Evolutionary conservation across 2,797 vertebrate genomes (phyloP).

Genomic region (Vultur gryphus): DNA sequence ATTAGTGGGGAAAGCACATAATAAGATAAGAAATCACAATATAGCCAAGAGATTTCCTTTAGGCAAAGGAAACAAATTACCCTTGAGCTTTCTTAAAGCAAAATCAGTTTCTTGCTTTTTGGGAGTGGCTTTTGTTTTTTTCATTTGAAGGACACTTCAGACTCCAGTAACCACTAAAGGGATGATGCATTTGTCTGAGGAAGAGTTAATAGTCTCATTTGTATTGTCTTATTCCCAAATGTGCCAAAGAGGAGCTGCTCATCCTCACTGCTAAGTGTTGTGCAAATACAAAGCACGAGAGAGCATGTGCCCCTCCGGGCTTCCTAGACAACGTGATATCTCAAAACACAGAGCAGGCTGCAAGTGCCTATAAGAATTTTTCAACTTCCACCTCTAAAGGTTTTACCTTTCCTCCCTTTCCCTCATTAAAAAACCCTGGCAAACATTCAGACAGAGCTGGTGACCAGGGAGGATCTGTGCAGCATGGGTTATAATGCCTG

Average conservation of each 20-base stretch:
- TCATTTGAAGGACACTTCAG: neutral
- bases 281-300: neutral
- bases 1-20: conserved; percentile 1
- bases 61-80: neutral
- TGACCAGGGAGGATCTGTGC: neutral
- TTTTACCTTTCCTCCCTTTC: neutral
- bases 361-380: neutral
- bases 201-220: neutral
- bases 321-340: neutral
- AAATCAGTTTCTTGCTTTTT: neutral
- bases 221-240: neutral
- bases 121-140: neutral
- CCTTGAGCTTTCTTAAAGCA: neutral
- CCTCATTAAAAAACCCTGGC: neutral
- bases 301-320: neutral
- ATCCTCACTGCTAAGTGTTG: neutral
- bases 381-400: neutral
- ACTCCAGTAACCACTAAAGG: neutral
- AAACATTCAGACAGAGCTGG: neutral
- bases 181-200: neutral
- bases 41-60: neutral
- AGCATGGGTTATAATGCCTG: neutral
- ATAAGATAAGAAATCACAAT: conserved; percentile 20
- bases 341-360: neutral
- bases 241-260: neutral